Conservation (phyloP, 53 echinoderm and acorn worm species). For the Arbacia lixula region DNA sequence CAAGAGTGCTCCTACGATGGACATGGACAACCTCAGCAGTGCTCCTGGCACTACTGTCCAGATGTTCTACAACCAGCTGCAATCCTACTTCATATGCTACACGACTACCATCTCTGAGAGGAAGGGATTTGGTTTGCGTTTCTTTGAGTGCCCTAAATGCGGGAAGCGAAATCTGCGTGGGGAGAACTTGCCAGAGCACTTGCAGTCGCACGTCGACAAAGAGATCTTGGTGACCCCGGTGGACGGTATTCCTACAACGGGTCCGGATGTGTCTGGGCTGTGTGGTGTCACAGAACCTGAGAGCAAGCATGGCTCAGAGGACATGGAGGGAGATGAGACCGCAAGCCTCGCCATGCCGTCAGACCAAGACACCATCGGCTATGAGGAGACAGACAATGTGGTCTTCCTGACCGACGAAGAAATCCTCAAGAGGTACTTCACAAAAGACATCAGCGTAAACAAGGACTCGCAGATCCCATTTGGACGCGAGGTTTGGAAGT, state of each 20-base stretch:
- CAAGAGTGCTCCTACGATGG: not conserved
- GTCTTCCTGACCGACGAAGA: slow-evolving; percentile 20
- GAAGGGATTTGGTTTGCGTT: not conserved
- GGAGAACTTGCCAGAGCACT: slow-evolving; percentile 6
- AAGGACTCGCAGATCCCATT: not conserved
- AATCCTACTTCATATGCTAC: slow-evolving; percentile 42
- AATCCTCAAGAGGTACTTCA: slow-evolving; percentile 8
- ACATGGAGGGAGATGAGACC: not conserved
- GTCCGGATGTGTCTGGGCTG: not conserved
- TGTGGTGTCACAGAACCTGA: not conserved
- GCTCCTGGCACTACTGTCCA: slow-evolving; percentile 2
- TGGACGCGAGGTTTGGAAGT: not conserved
- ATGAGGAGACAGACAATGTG: not conserved
- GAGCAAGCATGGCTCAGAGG: not conserved
- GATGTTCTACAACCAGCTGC: slow-evolving; percentile 21
- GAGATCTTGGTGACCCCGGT: not conserved
- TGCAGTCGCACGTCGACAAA: slow-evolving; percentile 19
- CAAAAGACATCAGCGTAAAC: slow-evolving; percentile 2
- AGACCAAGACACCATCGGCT: not conserved
- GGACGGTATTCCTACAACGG: not conserved
- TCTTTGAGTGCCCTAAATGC: slow-evolving; percentile 26
- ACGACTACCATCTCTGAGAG: not conserved
- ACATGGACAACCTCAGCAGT: slow-evolving; percentile 12
- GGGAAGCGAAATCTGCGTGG: slow-evolving; percentile 12
- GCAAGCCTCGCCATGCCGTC: not conserved